These are phyloP conservation scores for Urocitellus parryii DNA, from an alignment of 2,113 vertebrate species.

Conservation along the genomic window DNA sequence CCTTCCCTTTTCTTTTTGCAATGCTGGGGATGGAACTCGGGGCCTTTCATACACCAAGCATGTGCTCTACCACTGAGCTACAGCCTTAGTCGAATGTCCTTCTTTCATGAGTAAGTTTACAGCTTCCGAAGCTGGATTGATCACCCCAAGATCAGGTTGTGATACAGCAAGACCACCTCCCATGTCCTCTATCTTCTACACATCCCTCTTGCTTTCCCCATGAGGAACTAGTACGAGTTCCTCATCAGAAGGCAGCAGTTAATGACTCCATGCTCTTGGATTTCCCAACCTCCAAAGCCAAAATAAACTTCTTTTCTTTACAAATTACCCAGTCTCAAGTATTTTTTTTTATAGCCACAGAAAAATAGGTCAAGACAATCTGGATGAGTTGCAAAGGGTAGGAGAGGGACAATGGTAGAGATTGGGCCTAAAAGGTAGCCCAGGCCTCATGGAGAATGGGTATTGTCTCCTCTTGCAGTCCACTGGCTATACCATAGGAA, in stretches of 20 bases:
- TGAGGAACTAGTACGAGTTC: not conserved
- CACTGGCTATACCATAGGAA: too few species aligned
- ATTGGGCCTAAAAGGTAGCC: not conserved
- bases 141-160: not conserved
- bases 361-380: not conserved
- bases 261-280: too few species aligned
- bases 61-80: too few species aligned
- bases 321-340: too few species aligned
- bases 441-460: not conserved
- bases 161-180: too few species aligned
- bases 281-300: not conserved
- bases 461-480: not conserved
- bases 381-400: not conserved
- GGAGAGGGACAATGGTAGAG: not conserved
- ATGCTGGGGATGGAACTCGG: too few species aligned
- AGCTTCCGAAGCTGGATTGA: too few species aligned
- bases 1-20: too few species aligned
- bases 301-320: not conserved
- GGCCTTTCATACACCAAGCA: too few species aligned
- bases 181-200: not conserved
- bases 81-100: not conserved
- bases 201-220: not conserved
- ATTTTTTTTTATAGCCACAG: not conserved
- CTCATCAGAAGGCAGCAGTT: not conserved
- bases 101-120: not conserved